Base-by-base conservation (phyloP, 2,888 invertebrate species). In the Hyposoter didymator region DNA sequence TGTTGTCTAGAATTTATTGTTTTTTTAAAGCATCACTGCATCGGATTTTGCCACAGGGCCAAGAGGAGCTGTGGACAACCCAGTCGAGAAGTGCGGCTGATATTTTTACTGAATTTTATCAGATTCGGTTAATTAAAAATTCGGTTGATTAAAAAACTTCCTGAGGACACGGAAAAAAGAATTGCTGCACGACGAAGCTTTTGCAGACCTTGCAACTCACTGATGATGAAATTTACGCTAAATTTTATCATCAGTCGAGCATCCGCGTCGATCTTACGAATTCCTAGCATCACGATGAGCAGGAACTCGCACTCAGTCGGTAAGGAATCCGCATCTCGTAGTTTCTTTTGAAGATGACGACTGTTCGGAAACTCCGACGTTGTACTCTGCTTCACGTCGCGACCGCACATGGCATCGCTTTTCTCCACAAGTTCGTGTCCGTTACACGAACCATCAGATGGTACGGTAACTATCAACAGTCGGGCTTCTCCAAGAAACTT, bases 161-260 rank as follows among this genome's bases (percentile, higher is more conserved):
- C 5, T 6, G 52, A 10, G 10, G 10, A 3, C 3, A 6, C 19
- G 8, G 5, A 7, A 52, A 7, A 22, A 55, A 22, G 12, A 8
- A 55, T 12, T 22, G 22, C 22, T 55, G 19, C 12, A 22, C 10
- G 10, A 22, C 10, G 10, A 22, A 55, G n/a, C 22, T 4, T 4
- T 12, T 4, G 22, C 2, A 22, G 22, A 55, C 55, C 22, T 8
- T 45, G 43, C 8, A 22, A 35, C 14, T 14, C 6, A 12, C 3
- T 0, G n/a, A 22, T 35, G 17, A n/a, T 28, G 14, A 28, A 19
- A 7, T 22, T 73, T 28, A 39, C 10, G 32, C 32, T 7, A 7
- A 14, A 45, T 28, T 2, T 43, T 75, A 84, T 69, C 79, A 74
- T 74, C 79, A 62, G 64, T 69, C 14, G 79, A 69, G 45, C 47